These are phyloP conservation scores for Eulemur coronatus DNA, from an alignment of 2,797 vertebrate species.

Conservation along the genomic window DNA sequence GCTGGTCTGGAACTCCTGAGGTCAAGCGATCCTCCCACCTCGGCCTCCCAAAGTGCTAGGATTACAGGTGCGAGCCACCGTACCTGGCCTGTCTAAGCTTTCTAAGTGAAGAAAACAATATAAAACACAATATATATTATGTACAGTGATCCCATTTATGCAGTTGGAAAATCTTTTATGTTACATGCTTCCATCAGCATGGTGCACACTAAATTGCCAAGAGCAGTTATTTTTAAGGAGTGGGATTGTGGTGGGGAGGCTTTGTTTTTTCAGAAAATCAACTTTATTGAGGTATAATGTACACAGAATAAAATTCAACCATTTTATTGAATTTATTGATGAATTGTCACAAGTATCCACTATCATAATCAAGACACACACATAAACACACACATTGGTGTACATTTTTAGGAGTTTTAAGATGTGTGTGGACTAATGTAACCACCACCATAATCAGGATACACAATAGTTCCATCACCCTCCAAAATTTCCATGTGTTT, in stretches of 20 bases:
- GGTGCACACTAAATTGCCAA: background rate
- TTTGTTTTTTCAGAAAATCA: background rate
- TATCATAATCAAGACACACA: background rate
- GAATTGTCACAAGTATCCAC: background rate
- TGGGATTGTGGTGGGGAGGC: background rate
- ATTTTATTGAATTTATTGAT: background rate
- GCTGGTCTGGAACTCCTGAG: too few relatives aligned
- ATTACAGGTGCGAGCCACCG: too few relatives aligned
- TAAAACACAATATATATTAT: constrained; percentile 2
- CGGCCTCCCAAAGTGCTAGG: too few relatives aligned
- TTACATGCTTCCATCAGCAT: background rate
- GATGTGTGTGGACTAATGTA: background rate
- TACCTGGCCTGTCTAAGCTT: background rate
- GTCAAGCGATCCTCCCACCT: too few relatives aligned
- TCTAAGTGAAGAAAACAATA: background rate
- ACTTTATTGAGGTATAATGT: background rate
- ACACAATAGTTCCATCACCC: background rate
- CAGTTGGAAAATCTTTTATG: background rate
- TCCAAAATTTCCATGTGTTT: background rate
- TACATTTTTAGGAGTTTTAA: background rate
- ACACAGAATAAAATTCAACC: background rate
- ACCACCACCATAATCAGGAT: background rate
- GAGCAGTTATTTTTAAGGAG: background rate
- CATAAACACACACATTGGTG: background rate
- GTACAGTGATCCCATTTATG: background rate